A percentile compares a stretch with the other conserved stretches of the same genome.
Evolutionary conservation across 2,888 invertebrate genomes (phyloP).

Genomic region (Nomada fucata): DNA sequence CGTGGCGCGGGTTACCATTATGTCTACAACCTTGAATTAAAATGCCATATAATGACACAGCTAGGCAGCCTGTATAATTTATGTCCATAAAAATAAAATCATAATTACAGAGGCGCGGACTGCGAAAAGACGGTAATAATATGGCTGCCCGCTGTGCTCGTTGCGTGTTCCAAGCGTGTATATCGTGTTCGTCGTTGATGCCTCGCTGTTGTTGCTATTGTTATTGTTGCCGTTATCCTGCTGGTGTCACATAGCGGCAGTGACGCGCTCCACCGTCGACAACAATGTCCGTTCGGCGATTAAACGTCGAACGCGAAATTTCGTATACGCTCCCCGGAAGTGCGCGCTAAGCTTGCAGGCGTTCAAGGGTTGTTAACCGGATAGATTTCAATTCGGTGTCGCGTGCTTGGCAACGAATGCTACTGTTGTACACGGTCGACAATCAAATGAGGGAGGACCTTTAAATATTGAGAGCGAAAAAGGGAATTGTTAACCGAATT

Average conservation of each 20-base stretch:
- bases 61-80: conserved; percentile 82
- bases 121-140: conserved; percentile 83
- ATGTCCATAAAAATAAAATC: conserved; percentile 84
- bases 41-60: conserved; percentile 84
- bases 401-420: too few species aligned
- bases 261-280: neutral
- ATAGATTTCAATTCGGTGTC: too few species aligned
- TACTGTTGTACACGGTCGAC: too few species aligned
- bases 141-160: conserved; percentile 72
- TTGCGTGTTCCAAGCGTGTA: conserved; percentile 70
- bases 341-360: too few species aligned
- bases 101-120: conserved; percentile 82
- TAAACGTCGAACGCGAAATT: conserved; percentile 11
- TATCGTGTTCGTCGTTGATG: conserved; percentile 59
- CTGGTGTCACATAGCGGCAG: conserved; percentile 27
- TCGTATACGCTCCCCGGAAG: neutral
- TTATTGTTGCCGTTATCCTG: conserved; percentile 51
- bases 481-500: too few species aligned
- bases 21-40: conserved; percentile 83
- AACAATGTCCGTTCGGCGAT: neutral
- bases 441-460: too few species aligned
- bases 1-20: conserved; percentile 80
- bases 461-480: too few species aligned
- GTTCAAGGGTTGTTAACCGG: too few species aligned
- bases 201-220: conserved; percentile 39